Conservation (phyloP, 2,888 invertebrate genomes). For the Beris morrisii region DNA sequence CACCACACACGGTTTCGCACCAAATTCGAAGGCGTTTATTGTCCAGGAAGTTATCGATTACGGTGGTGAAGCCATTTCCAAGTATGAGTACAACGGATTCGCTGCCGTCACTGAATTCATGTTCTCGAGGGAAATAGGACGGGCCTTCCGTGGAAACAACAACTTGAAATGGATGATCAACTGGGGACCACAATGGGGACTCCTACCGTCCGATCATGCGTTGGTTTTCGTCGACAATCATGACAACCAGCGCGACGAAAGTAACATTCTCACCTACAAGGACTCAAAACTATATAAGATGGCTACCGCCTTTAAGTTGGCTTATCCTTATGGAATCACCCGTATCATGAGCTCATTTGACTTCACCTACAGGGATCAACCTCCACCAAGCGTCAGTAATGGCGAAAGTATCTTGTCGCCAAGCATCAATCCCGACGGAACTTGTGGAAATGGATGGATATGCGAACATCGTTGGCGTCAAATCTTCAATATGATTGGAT, state of each 20-base stretch:
- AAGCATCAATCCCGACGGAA: slow-evolving; percentile 64
- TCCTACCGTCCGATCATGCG: slow-evolving; percentile 64
- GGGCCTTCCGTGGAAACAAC: slow-evolving; percentile 62
- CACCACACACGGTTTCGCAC: slow-evolving; percentile 65
- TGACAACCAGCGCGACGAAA: slow-evolving; percentile 58
- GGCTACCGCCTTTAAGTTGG: slow-evolving; percentile 86
- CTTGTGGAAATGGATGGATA: slow-evolving; percentile 75
- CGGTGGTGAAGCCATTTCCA: slow-evolving; percentile 48
- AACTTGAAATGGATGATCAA: slow-evolving; percentile 65
- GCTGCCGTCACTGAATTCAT: slow-evolving; percentile 79
- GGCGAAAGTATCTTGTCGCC: slow-evolving; percentile 69
- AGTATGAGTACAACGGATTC: slow-evolving; percentile 59
- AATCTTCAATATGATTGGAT: slow-evolving; percentile 71
- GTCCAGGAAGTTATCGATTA: slow-evolving; percentile 66
- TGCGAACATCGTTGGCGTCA: slow-evolving; percentile 63
- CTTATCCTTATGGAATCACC: slow-evolving; percentile 78
- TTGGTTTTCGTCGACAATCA: slow-evolving; percentile 88
- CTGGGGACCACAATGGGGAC: slow-evolving; percentile 69
- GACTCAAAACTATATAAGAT: slow-evolving; percentile 68
- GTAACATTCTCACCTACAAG: slow-evolving; percentile 69
- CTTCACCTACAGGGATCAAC: slow-evolving; percentile 65
- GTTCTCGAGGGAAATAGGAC: slow-evolving; percentile 56
- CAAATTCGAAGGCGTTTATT: slow-evolving; percentile 67
- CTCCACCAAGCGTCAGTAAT: slow-evolving; percentile 68
- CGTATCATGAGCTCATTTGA: slow-evolving; percentile 54